These are phyloP conservation scores for Ammospiza nelsoni DNA, from an alignment of 2,113 vertebrate genomes.

Conservation along the genomic window DNA sequence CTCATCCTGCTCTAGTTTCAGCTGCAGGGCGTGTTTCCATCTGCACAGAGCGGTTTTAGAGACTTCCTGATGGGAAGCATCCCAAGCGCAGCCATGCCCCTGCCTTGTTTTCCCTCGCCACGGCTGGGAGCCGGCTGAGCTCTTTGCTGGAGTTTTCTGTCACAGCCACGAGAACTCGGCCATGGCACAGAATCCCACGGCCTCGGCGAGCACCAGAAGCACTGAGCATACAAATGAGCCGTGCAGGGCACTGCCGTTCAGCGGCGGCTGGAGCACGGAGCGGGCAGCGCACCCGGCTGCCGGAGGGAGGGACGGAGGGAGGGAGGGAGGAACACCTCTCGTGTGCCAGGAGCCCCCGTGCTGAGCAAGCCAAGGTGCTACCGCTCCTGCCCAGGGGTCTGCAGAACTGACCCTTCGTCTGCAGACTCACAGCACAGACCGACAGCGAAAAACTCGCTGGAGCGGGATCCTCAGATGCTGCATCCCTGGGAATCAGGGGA, in stretches of 20 bases:
- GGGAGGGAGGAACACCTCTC: neutral
- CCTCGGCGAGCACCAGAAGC: neutral
- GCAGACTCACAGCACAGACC: neutral
- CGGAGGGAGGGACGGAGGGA: neutral
- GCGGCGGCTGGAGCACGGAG: neutral
- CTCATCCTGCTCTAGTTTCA: neutral
- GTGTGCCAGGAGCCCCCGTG: neutral
- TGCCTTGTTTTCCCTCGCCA: neutral
- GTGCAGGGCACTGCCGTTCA: neutral
- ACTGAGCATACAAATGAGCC: neutral
- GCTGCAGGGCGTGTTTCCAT: conserved; percentile 7
- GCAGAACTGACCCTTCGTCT: neutral
- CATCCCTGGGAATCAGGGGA: neutral
- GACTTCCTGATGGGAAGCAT: conserved; percentile 44
- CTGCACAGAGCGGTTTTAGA: neutral
- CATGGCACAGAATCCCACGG: neutral
- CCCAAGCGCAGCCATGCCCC: neutral
- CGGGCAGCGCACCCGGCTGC: neutral
- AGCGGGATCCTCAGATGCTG: neutral
- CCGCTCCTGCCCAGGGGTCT: neutral
- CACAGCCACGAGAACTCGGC: neutral
- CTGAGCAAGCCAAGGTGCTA: neutral
- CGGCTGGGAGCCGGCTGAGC: neutral
- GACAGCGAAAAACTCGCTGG: neutral
- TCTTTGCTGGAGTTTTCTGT: neutral